Base-by-base conservation (phyloP, 2,113 vertebrate species). In the Tautogolabrus adspersus region DNA sequence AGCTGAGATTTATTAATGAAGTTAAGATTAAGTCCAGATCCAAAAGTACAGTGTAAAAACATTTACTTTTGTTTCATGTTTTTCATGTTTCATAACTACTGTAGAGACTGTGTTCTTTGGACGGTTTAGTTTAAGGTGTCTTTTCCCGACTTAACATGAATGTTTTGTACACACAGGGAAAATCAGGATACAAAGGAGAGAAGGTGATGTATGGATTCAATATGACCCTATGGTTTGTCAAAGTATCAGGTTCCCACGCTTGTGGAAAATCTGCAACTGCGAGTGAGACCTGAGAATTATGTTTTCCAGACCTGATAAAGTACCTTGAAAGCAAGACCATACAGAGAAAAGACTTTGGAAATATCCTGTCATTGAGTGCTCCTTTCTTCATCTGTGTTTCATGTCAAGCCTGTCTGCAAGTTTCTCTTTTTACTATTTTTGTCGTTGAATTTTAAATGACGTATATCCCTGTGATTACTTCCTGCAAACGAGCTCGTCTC, bases 111-210 rank as follows among this genome's bases (percentile, higher is more conserved):
- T 26, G 26, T 9, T 42, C 40, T 42, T 42, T 42, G 40, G 40
- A 42, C 11, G 40, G 40, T 42, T 42, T 42, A 61, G 5, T 13
- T 8, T n/a, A n/a, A n/a, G n/a, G n/a, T n/a, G 15, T 57, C 16
- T 80, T 22, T 19, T 79, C 38, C 18, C 66, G 19, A 51, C 23
- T 61, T 78, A 84, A 71, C 81, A 2, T 4, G 11, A 8, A 15
- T 90, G 59, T 64, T 81, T 81, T 89, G 83, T 84, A 61, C 90
- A 88, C 76, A 56, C 87, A 98, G 97, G 96, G 96, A 4, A 97
- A 95, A 88, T 72, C 95, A 3, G 97, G 97, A 86, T 96, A 96
- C 89, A 97, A 96, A 94, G 97, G 96, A 93, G 96, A 97, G 73
- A 94, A 94, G 97, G 96, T 97, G 94, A 6, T 52, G 83, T 26